phyloP scores from a whole-genome alignment of 2,113 vertebrate species.

The Pristiophorus japonicus region DNA sequence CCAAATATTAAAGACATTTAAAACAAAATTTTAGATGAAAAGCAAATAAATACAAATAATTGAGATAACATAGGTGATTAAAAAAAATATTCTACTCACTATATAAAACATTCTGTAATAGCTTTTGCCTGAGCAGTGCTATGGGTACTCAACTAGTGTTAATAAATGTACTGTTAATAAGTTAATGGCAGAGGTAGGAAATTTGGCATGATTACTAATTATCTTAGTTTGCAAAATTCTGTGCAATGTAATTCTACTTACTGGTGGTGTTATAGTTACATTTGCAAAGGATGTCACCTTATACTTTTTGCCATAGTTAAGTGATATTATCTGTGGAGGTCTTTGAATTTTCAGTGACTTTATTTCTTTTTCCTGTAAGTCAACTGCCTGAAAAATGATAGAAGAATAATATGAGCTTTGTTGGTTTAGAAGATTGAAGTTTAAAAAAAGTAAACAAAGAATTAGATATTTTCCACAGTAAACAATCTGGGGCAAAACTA shows the following conservation, averaged over 20 bases:
- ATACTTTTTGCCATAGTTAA: slow-evolving; percentile 30
- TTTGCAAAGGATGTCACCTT: slow-evolving; percentile 25
- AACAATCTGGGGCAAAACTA: not conserved
- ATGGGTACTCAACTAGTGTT: not conserved
- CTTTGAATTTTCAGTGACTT: slow-evolving; percentile 32
- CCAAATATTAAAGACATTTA: too few species aligned
- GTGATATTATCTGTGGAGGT: slow-evolving; percentile 1
- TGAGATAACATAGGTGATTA: not conserved
- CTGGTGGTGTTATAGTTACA: slow-evolving; percentile 17
- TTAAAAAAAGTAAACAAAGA: not conserved
- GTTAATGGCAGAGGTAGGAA: too few species aligned
- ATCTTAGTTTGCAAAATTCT: not conserved
- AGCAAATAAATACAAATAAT: not conserved
- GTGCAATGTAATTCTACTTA: not conserved
- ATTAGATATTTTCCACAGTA: not conserved
- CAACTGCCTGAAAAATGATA: slow-evolving; percentile 23
- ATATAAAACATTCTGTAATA: not conserved
- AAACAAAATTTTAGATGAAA: not conserved
- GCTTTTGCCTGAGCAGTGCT: not conserved
- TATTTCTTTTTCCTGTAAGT: slow-evolving; percentile 18
- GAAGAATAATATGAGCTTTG: not conserved
- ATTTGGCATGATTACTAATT: not conserved
- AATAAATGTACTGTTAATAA: not conserved
- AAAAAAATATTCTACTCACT: too few species aligned
- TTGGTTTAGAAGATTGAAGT: not conserved